Base-by-base conservation (phyloP, 2,113 vertebrate species). In the Saiga tatarica region DNA sequence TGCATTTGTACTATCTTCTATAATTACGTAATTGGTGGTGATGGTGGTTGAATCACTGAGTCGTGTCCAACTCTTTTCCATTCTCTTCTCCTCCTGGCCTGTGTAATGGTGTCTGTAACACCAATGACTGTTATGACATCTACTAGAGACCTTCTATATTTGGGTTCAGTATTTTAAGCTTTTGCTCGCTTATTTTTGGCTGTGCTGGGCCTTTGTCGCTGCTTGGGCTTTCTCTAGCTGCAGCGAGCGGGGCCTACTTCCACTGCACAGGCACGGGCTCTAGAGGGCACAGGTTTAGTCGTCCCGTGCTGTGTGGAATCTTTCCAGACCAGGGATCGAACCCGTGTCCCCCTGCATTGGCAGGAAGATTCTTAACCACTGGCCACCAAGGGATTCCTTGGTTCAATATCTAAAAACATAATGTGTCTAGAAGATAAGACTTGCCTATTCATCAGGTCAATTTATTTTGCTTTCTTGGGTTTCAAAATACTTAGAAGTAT, bases 401-500 rank as follows among this genome's bases (percentile, higher is more conserved):
- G 55, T 42, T 36, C 57, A 64, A 86, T 36, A 62, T 79, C 50
- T 16, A 42, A 47, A 59, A 71, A 19, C 26, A n/a, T 6, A 71
- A n/a, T 71, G 33, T 55, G 21, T 7, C 26, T 64, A 14, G 25
- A 62, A 50, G 62, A 25, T 33, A 33, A 33, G 13, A 91, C 39
- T 13, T 55, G 25, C 26, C 39, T 36, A 9, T 57, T 42, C 6
- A 21, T 42, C 10, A 3, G 12, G 52, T 81, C 16, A 39, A 33
- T 94, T 52, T 19, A 59, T 60, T 50, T 16, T n/a, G 71, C 26
- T 87, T 52, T 64, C 17, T 10, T 78, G 12, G 6, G 42, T 60
- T 96, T 94, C 36, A 79, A 91, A 45, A 67, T 52, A 91, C 50
- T 79, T 21, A 17, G 30, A 57, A 59, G 10, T 91, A 30, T 36